Evolutionary conservation across 2,888 invertebrate species (phyloP).

Genomic region (Caradrina clavipalpis): DNA sequence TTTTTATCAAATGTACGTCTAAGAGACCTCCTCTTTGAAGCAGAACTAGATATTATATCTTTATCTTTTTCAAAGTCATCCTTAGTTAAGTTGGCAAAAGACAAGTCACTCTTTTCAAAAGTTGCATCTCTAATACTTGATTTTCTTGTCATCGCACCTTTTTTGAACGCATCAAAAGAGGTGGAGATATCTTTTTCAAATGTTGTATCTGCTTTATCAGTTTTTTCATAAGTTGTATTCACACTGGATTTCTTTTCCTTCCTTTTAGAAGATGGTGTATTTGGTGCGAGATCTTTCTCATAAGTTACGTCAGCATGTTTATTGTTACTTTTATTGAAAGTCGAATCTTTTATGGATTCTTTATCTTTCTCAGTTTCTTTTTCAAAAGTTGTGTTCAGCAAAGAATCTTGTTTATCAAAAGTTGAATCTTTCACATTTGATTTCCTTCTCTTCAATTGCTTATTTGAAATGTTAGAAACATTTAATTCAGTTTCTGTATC

Average conservation of each 20-base stretch:
- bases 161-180: slow-evolving; percentile 61
- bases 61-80: slow-evolving; percentile 54
- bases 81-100: slow-evolving; percentile 25
- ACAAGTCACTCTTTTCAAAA: slow-evolving; percentile 57
- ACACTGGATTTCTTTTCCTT: slow-evolving; percentile 25
- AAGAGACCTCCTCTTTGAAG: slow-evolving; percentile 36
- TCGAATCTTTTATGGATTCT: slow-evolving; percentile 25
- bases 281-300: slow-evolving; percentile 35
- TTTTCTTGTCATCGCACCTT: slow-evolving; percentile 52
- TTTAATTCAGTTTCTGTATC: slow-evolving; percentile 29
- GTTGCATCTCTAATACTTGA: slow-evolving; percentile 53
- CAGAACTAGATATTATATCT: slow-evolving; percentile 39
- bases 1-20: slow-evolving; percentile 42
- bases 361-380: slow-evolving; percentile 24
- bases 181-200: slow-evolving; percentile 49
- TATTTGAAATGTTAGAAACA: slow-evolving; percentile 28
- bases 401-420: slow-evolving; percentile 31
- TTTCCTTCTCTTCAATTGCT: slow-evolving; percentile 16
- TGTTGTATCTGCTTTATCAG: slow-evolving; percentile 56
- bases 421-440: slow-evolving; percentile 24
- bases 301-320: slow-evolving; percentile 29
- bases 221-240: slow-evolving; percentile 63
- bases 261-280: slow-evolving; percentile 2
- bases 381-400: slow-evolving; percentile 39
- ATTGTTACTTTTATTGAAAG: slow-evolving; percentile 39